Evolutionary conservation across 1,140 invertebrate species (phyloP).

Genomic region (Drosophila eugracilis): DNA sequence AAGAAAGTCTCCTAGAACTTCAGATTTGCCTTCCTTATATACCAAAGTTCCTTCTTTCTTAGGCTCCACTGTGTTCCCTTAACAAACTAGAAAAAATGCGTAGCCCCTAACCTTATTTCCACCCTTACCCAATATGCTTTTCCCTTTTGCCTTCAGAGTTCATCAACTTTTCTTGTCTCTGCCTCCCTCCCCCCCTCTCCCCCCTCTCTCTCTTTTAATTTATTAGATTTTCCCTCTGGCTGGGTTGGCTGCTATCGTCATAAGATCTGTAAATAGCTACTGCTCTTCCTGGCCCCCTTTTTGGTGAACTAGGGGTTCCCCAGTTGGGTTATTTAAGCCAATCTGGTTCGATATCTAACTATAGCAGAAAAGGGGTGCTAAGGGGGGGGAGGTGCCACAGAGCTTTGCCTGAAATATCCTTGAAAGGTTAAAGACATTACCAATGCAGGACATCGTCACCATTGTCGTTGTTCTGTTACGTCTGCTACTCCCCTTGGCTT

Average conservation of each 20-base stretch:
- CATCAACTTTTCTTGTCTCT: constrained; percentile 66
- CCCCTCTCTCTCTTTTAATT: constrained; percentile 46
- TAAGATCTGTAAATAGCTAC: constrained; percentile 72
- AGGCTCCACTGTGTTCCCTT: constrained; percentile 13
- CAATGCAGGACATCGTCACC: constrained; percentile 65
- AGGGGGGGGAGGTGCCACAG: constrained; percentile 14
- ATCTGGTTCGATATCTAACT: constrained; percentile 45
- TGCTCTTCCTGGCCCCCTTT: constrained; percentile 2
- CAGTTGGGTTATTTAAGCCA: constrained; percentile 34
- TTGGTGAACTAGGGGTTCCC: constrained; percentile 5
- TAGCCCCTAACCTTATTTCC: constrained; percentile 17
- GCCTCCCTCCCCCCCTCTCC: constrained; percentile 16
- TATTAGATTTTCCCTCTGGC: constrained; percentile 74
- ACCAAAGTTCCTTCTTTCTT: no score
- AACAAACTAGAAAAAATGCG: constrained; percentile 39
- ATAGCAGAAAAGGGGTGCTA: constrained; percentile 2
- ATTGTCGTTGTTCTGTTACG: constrained; percentile 17
- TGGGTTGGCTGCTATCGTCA: constrained; percentile 54
- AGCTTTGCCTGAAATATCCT: constrained; percentile 74
- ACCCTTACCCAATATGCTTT: constrained; percentile 9
- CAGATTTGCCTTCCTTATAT: no score
- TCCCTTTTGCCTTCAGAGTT: constrained; percentile 45
- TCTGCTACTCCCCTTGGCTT: no score
- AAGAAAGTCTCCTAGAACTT: no score
- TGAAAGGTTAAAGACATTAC: constrained; percentile 83